Conservation (phyloP, 1,140 invertebrate genomes). For the Drosophila quadrilineata region DNA sequence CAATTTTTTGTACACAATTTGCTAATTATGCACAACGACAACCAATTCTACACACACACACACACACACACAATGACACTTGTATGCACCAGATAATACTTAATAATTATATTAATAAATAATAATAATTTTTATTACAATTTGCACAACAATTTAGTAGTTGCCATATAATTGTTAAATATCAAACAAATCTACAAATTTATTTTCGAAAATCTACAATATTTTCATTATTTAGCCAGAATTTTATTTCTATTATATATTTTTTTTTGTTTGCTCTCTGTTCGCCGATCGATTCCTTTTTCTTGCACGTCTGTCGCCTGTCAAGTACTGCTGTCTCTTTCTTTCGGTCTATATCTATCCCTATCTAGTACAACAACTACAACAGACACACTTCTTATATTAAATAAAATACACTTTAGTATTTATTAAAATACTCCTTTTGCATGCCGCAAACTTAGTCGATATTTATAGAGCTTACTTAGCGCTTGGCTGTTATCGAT, state of each 20-base stretch:
- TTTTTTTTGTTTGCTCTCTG: slow-evolving; percentile 32
- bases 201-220: slow-evolving; percentile 7
- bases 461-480: too few relatives aligned
- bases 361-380: slow-evolving; percentile 15
- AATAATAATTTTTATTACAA: slow-evolving; percentile 32
- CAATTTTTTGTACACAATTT: slow-evolving; percentile 45
- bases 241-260: too few relatives aligned
- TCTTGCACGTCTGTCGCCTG: slow-evolving; percentile 22
- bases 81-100: slow-evolving; percentile 39
- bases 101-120: slow-evolving; percentile 30
- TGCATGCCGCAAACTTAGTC: too few relatives aligned
- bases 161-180: slow-evolving; percentile 34
- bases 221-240: slow-evolving; percentile 8
- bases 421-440: too few relatives aligned
- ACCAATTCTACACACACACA: slow-evolving; percentile 34
- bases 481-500: too few relatives aligned
- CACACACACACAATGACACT: slow-evolving; percentile 25
- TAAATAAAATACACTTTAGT: too few relatives aligned
- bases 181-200: slow-evolving; percentile 34
- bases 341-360: slow-evolving; percentile 6
- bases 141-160: slow-evolving; percentile 43
- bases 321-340: background rate
- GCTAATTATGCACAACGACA: slow-evolving; percentile 65
- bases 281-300: slow-evolving; percentile 8
- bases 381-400: slow-evolving; percentile 8